Percentiles rank a stretch among this genome's conserved stretches.
Evolutionary conservation across 2,888 invertebrate genomes (phyloP).

Genomic region (Drosophila prostipennis): DNA sequence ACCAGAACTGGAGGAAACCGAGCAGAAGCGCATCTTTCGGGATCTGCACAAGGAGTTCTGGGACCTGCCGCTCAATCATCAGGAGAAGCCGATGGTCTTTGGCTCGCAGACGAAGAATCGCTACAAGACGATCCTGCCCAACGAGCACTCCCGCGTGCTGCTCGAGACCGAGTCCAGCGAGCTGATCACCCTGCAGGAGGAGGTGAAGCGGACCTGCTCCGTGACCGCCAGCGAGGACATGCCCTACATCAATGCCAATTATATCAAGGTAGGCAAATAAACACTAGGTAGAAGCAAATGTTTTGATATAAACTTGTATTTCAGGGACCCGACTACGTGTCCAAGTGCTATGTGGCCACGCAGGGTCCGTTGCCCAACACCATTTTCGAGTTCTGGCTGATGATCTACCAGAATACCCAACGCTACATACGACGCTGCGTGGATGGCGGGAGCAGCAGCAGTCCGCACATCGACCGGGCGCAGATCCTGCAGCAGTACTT

Average conservation of each 20-base stretch:
- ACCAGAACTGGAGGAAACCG: conserved; percentile 86
- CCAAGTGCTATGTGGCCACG: conserved; percentile 94
- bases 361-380: conserved; percentile 97
- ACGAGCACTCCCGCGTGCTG: conserved; percentile 93
- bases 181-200: conserved; percentile 56
- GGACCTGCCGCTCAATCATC: conserved; percentile 96
- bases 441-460: conserved; percentile 70
- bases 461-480: conserved; percentile 71
- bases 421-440: conserved; percentile 76
- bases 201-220: conserved; percentile 6
- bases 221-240: conserved; percentile 84
- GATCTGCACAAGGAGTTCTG: conserved; percentile 95
- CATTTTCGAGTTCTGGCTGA: conserved; percentile 95
- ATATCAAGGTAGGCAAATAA: conserved; percentile 89
- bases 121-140: conserved; percentile 94
- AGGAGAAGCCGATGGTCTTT: conserved; percentile 94
- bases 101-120: conserved; percentile 96
- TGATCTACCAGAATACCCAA: conserved; percentile 88
- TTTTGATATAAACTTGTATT: conserved; percentile 32
- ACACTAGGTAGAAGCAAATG: neutral
- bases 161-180: conserved; percentile 83
- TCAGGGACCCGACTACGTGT: conserved; percentile 95
- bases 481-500: conserved; percentile 83
- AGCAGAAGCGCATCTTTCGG: conserved; percentile 87
- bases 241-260: conserved; percentile 97